These are phyloP conservation scores for Ptychadena robeensis DNA, from an alignment of 2,797 vertebrate genomes.

Conservation along the genomic window DNA sequence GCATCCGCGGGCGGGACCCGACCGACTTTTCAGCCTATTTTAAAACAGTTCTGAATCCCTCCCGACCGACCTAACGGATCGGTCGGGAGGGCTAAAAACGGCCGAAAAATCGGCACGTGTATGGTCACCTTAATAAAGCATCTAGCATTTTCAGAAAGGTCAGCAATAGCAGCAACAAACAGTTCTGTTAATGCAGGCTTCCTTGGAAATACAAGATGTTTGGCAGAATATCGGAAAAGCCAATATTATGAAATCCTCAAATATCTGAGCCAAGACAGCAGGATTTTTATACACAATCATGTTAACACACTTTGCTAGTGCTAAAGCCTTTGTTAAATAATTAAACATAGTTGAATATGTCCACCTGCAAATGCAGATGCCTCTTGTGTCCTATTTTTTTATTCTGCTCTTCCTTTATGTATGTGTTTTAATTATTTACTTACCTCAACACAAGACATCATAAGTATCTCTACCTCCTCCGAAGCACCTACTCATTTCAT, in stretches of 20 bases:
- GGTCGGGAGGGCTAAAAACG: too few species aligned
- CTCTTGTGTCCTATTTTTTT: not conserved
- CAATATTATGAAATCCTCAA: not conserved
- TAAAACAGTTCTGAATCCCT: too few species aligned
- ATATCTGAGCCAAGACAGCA: not conserved
- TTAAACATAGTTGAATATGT: constrained; percentile 15
- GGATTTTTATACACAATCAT: constrained; percentile 12
- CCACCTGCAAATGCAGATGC: constrained; percentile 2
- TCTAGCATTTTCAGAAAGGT: not conserved
- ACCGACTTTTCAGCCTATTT: too few species aligned
- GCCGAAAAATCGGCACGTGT: too few species aligned
- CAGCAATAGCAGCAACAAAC: not conserved
- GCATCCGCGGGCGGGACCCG: too few species aligned
- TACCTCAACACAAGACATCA: not conserved
- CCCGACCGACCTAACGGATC: too few species aligned
- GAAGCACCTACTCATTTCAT: not conserved
- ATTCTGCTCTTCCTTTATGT: constrained; percentile 16
- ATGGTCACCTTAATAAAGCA: too few species aligned
- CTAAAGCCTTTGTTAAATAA: constrained; percentile 25
- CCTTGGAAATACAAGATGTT: not conserved
- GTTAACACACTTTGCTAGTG: not conserved
- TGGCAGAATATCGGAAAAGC: not conserved
- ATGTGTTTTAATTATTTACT: constrained; percentile 10
- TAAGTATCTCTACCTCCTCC: not conserved
- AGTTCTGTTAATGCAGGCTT: not conserved